Evolutionary conservation across 1,140 invertebrate species (phyloP).

Genomic region (Drosophila novamexicana): DNA sequence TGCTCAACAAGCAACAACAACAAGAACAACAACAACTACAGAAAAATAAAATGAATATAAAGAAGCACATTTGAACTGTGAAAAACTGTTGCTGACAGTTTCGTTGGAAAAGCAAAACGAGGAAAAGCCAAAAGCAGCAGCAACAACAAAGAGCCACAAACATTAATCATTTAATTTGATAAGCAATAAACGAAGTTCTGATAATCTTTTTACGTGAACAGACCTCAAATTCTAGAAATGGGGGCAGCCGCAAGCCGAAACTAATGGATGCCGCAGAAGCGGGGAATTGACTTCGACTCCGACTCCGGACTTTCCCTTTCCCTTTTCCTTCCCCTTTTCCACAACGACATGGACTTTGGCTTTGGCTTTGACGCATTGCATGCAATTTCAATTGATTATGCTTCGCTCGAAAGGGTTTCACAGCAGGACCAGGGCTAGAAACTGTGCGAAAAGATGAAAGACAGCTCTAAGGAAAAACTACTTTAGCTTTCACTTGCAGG

Average conservation of each 20-base stretch:
- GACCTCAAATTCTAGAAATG: constrained; percentile 20
- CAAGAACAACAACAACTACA: constrained; percentile 20
- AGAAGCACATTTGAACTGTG: constrained; percentile 49
- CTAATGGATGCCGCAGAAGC: constrained; percentile 27
- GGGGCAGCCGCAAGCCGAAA: constrained; percentile 30
- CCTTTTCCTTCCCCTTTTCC: neutral
- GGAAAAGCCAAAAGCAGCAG: neutral
- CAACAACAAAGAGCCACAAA: constrained; percentile 27
- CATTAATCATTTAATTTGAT: constrained; percentile 83
- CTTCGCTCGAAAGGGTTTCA: constrained; percentile 54
- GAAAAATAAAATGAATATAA: constrained; percentile 32
- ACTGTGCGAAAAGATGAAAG: constrained; percentile 58
- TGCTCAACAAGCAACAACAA: constrained; percentile 48
- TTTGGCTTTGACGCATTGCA: constrained; percentile 60
- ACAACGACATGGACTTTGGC: constrained; percentile 17
- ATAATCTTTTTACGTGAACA: constrained; percentile 69
- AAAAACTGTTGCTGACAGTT: constrained; percentile 75
- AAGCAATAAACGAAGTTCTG: constrained; percentile 74
- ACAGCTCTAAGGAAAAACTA: constrained; percentile 66
- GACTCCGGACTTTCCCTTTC: neutral
- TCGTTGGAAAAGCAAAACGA: constrained; percentile 32
- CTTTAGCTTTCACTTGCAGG: constrained; percentile 72
- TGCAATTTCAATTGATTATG: constrained; percentile 80
- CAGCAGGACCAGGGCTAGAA: constrained; percentile 9
- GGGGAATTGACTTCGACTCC: constrained; percentile 2